Evolutionary conservation across 1,140 invertebrate genomes (phyloP).

Genomic region (Glossosoma conforme): DNA sequence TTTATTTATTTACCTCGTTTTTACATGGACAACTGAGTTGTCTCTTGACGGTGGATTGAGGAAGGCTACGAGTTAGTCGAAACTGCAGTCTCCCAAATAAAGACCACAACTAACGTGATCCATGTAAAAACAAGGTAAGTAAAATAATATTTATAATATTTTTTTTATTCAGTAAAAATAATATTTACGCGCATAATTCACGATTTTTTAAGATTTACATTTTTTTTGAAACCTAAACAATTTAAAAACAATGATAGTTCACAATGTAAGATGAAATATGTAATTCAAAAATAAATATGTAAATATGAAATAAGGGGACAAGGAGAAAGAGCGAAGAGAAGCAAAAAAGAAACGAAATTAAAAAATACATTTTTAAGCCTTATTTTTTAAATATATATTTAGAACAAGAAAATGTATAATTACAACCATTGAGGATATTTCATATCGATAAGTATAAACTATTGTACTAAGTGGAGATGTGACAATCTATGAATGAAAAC

Average conservation of each 20-base stretch:
- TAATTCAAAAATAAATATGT: conserved; percentile 17
- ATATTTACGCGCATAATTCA: neutral
- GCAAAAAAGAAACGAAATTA: conserved; percentile 29
- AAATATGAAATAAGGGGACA: conserved; percentile 30
- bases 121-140: neutral
- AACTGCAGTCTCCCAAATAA: no score
- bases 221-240: no score
- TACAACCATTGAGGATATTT: conserved; percentile 56
- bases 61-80: no score
- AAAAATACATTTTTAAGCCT: conserved; percentile 33
- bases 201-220: neutral
- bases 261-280: conserved; percentile 10
- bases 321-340: conserved; percentile 28
- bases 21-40: no score
- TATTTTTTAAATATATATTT: conserved; percentile 51
- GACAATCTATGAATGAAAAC: conserved; percentile 39
- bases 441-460: conserved; percentile 55
- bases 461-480: conserved; percentile 54
- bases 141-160: neutral
- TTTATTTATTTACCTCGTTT: no score
- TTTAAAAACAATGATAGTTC: neutral
- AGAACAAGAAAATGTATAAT: conserved; percentile 56
- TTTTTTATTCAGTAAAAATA: neutral
- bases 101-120: neutral
- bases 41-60: no score